phyloP scores from a whole-genome alignment of 2,797 vertebrate genomes.

The Amblyopsis hoosieri region DNA sequence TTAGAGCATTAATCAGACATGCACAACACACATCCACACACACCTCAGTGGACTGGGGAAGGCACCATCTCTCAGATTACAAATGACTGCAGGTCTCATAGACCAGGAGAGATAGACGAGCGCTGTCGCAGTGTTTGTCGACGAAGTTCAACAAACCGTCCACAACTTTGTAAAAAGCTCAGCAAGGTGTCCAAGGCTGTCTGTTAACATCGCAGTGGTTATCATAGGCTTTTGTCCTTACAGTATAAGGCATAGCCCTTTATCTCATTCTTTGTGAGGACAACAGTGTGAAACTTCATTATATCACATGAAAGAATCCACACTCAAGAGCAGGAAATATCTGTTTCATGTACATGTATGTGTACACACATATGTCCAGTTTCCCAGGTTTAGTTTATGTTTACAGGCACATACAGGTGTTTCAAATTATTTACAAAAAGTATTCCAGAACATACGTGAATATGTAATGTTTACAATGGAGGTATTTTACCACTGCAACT shows the following conservation, averaged over 20 bases:
- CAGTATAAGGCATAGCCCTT: too few relatives aligned
- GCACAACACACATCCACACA: neutral
- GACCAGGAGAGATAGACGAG: slow-evolving; percentile 43
- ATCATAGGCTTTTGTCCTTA: too few relatives aligned
- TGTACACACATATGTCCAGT: neutral
- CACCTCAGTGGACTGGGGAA: slow-evolving; percentile 15
- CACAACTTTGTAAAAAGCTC: slow-evolving; percentile 7
- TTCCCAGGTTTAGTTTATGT: too few relatives aligned
- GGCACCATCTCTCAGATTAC: slow-evolving; percentile 34
- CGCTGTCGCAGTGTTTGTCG: slow-evolving; percentile 48
- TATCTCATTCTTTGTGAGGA: too few relatives aligned
- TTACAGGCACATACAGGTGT: too few relatives aligned
- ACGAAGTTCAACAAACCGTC: slow-evolving; percentile 42
- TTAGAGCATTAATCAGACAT: slow-evolving; percentile 16
- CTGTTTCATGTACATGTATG: too few relatives aligned
- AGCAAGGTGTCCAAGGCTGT: too few relatives aligned
- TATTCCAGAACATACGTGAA: neutral
- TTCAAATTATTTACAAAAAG: too few relatives aligned
- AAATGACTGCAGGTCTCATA: slow-evolving; percentile 40
- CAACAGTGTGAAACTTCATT: too few relatives aligned
- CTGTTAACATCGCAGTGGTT: too few relatives aligned
- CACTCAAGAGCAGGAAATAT: too few relatives aligned
- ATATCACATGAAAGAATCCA: too few relatives aligned
- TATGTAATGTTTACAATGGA: neutral
- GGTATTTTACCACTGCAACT: neutral